Evolutionary conservation across 2,888 invertebrate species (phyloP).

Genomic region (Lordiphosa andalusiaca): DNA sequence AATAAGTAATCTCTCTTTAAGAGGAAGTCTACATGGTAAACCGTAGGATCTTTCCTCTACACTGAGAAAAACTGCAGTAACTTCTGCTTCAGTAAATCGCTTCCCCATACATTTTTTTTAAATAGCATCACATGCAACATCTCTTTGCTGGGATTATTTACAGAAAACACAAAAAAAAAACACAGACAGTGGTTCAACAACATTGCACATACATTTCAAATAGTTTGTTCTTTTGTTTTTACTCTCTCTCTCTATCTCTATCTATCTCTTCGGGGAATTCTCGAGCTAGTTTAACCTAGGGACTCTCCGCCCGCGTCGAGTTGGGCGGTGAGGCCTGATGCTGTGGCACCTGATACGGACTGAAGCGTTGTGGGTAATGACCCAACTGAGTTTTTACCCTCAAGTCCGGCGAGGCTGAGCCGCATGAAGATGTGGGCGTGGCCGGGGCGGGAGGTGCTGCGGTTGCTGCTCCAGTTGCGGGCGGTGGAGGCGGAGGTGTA

Average conservation of each 20-base stretch:
- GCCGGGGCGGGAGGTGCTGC: slow-evolving; percentile 64
- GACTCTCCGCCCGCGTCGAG: slow-evolving; percentile 57
- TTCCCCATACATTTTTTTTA: neutral
- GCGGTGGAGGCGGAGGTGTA: slow-evolving; percentile 67
- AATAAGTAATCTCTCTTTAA: too few species aligned
- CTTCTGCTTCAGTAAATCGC: neutral
- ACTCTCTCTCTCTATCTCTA: neutral
- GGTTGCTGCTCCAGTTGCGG: slow-evolving; percentile 39
- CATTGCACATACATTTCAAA: slow-evolving; percentile 68
- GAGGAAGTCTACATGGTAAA: too few species aligned
- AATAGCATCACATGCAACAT: slow-evolving; percentile 46
- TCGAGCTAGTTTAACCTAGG: slow-evolving; percentile 33
- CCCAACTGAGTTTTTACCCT: slow-evolving; percentile 77
- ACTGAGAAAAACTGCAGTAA: neutral
- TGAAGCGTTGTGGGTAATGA: slow-evolving; percentile 76
- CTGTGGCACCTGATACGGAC: slow-evolving; percentile 78
- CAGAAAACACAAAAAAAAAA: slow-evolving; percentile 36
- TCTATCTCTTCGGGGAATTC: neutral
- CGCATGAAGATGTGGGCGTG: slow-evolving; percentile 79
- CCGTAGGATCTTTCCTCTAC: too few species aligned
- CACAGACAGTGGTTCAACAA: slow-evolving; percentile 24
- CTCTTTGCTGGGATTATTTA: slow-evolving; percentile 55
- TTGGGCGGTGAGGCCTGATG: slow-evolving; percentile 67
- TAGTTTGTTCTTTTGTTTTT: neutral
- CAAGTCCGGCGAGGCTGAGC: slow-evolving; percentile 80